These are phyloP conservation scores for Eidolon dupreanum DNA, from an alignment of 2,797 vertebrate genomes.

Conservation along the genomic window DNA sequence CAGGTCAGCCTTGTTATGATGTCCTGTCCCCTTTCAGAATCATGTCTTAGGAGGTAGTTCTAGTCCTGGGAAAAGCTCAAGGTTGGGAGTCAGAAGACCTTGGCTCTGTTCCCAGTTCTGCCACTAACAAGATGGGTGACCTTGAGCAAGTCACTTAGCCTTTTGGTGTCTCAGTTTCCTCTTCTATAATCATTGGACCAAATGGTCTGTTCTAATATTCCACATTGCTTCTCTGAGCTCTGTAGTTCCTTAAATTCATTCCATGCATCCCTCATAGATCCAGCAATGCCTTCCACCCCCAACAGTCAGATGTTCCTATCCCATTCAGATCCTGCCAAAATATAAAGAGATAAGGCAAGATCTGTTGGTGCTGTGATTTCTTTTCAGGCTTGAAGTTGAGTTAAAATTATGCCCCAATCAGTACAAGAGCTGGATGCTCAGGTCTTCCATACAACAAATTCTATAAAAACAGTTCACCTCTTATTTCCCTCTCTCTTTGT, in stretches of 20 bases:
- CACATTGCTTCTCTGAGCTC: background rate
- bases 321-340: background rate
- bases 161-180: background rate
- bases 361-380: background rate
- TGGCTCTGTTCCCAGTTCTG: background rate
- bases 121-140: background rate
- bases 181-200: background rate
- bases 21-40: too few relatives aligned
- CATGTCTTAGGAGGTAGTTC: background rate
- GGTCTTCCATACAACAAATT: background rate
- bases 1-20: background rate
- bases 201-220: background rate
- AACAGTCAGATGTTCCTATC: background rate
- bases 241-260: background rate
- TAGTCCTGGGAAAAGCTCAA: background rate
- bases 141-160: background rate
- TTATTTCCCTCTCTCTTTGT: constrained; percentile 17
- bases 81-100: background rate
- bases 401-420: constrained; percentile 44
- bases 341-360: background rate
- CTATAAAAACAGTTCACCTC: constrained; percentile 31
- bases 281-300: background rate
- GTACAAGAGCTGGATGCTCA: background rate
- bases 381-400: background rate
- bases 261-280: background rate